Evolutionary conservation across 2,113 vertebrate genomes (phyloP).

Genomic region (Siphamia tubifer): DNA sequence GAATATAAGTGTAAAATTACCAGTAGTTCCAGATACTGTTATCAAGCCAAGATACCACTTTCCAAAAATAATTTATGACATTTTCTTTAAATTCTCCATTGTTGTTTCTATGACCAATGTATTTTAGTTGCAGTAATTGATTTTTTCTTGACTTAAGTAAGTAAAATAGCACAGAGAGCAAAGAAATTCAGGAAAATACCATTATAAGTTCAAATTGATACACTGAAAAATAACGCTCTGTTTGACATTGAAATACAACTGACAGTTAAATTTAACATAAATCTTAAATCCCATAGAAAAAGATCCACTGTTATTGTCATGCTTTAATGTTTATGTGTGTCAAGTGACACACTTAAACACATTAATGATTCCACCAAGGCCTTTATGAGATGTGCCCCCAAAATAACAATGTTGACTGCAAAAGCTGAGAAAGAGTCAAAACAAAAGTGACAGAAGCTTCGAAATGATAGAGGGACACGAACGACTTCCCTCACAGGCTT

Average conservation of each 20-base stretch:
- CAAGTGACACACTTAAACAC: slow-evolving; percentile 11
- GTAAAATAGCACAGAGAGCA: no score
- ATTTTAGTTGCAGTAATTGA: no score
- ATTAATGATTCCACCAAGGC: background rate
- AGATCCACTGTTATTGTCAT: slow-evolving; percentile 5
- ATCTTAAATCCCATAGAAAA: slow-evolving; percentile 20
- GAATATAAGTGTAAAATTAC: no score
- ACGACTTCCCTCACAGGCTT: slow-evolving; percentile 26
- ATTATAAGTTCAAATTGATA: no score
- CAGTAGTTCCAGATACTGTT: no score
- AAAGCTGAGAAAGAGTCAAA: background rate
- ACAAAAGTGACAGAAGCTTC: background rate
- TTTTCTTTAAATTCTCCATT: no score
- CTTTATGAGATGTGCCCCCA: slow-evolving; percentile 16
- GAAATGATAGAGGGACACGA: slow-evolving; percentile 9
- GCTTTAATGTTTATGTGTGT: background rate
- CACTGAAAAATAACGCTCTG: slow-evolving; percentile 6
- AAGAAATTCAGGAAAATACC: no score
- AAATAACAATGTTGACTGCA: background rate
- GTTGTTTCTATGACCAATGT: no score
- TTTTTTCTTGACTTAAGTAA: no score
- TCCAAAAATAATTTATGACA: no score
- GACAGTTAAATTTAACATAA: background rate
- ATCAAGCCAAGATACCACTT: no score
- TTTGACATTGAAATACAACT: slow-evolving; percentile 2